Base-by-base conservation (phyloP, 1,140 invertebrate genomes). In the Leptinotarsa lineolata region DNA sequence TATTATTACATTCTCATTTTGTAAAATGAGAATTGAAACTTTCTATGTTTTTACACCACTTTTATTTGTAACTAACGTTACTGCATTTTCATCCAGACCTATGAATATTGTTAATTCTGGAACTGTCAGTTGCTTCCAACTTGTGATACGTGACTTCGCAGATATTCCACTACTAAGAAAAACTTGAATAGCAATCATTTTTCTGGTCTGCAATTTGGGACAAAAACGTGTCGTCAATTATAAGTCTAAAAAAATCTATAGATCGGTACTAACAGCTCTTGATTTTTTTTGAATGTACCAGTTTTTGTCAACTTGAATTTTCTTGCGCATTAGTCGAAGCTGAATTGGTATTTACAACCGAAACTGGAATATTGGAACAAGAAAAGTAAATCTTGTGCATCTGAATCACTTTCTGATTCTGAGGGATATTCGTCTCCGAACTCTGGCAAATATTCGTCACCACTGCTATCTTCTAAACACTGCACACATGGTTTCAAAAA, bases 121-220 rank as follows among this genome's bases (percentile, higher is more conserved):
- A 67, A 59, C 39, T 45, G 63, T 68, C 15, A 75, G 87, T 3
- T 72, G 16, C 61, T 72, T 75, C 70, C 70, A 75, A 63, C 69
- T 68, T 66, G 74, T 69, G 18, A 72, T 75, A 45, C 71, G 64
- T 12, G 59, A 69, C 60, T 68, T 54, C 72, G 65, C 78, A 64
- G 70, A 67, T 67, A 21, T 63, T 61, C 30, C 59, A 44, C 8
- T 63, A 21, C 18, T 71, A n/a, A 71, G 70, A 71, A 71, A 71
- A 71, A 71, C 70, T 71, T 61, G 22, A 71, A 71, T 63, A 71
- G 58, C 70, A 71, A 45, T 71, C 59, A 63, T 71, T 71, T 45
- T 24, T 68, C 59, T 71, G 70, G 59, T 71, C 58, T 39, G 16
- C 59, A 71, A 71, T 71, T 24, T 71, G 70, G 58, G 11, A 61